Conservation (phyloP, 2,797 vertebrate genomes). For the Protonibea diacanthus region DNA sequence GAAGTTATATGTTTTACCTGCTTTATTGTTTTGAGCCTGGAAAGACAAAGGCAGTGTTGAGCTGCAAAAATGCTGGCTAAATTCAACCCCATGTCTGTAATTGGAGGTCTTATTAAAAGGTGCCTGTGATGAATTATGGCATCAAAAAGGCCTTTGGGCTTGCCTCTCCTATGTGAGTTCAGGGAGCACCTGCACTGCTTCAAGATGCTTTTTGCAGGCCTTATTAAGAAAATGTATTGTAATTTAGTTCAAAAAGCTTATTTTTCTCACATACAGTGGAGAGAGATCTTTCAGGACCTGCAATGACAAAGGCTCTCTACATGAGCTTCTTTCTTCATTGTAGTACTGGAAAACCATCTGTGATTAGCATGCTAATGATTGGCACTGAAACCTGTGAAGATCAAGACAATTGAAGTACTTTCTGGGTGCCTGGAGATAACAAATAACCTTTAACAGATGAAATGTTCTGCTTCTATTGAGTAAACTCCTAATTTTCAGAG, state of each 20-base stretch:
- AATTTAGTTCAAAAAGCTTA: slow-evolving; percentile 66
- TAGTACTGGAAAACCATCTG: slow-evolving; percentile 65
- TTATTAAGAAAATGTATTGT: slow-evolving; percentile 58
- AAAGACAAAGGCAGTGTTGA: not conserved
- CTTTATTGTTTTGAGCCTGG: not conserved
- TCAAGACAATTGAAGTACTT: slow-evolving; percentile 77
- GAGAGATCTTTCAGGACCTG: slow-evolving; percentile 47
- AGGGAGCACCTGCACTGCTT: slow-evolving; percentile 64
- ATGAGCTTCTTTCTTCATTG: slow-evolving; percentile 42
- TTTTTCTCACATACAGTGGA: slow-evolving; percentile 42
- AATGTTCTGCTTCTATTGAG: slow-evolving; percentile 71
- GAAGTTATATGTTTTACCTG: not conserved
- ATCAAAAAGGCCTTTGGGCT: slow-evolving; percentile 43
- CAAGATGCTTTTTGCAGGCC: slow-evolving; percentile 51
- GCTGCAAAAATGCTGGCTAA: not conserved
- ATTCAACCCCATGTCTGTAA: slow-evolving; percentile 21
- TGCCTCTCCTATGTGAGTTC: slow-evolving; percentile 46
- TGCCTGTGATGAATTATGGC: slow-evolving; percentile 54
- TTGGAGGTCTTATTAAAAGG: slow-evolving; percentile 23
- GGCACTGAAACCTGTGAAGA: slow-evolving; percentile 73
- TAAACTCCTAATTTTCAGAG: slow-evolving; percentile 74
- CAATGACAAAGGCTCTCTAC: slow-evolving; percentile 62
- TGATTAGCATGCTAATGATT: slow-evolving; percentile 82
- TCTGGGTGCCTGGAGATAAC: slow-evolving; percentile 80
- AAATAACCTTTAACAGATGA: slow-evolving; percentile 82